A percentile compares a stretch with the other conserved stretches of the same genome.
Evolutionary conservation across 2,888 invertebrate genomes (phyloP).

Genomic region (Eurytoma californica): DNA sequence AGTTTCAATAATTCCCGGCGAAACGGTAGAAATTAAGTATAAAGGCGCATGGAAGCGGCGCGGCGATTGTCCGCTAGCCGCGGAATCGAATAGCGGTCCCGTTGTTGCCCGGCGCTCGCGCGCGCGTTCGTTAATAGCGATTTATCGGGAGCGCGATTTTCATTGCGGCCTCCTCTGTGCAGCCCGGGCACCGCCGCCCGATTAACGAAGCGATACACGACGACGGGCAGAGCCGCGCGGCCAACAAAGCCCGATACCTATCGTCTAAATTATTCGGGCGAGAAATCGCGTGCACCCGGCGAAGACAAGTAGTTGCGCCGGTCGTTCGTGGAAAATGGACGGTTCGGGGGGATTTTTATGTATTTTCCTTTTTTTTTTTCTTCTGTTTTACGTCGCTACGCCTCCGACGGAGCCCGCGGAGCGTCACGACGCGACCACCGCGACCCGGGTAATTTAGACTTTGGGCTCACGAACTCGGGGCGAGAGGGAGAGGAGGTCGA

Average conservation of each 20-base stretch:
- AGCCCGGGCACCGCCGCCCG: constrained; percentile 9
- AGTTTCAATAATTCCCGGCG: constrained; percentile 51
- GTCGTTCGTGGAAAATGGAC: constrained; percentile 26
- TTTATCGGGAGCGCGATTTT: constrained; percentile 56
- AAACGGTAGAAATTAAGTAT: constrained; percentile 16
- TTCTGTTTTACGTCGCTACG: not conserved
- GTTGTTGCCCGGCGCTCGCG: constrained; percentile 4
- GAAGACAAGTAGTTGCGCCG: constrained; percentile 37
- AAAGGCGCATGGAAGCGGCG: not conserved
- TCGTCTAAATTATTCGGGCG: constrained; percentile 57
- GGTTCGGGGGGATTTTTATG: not conserved
- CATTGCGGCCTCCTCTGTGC: constrained; percentile 42
- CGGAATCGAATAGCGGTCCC: constrained; percentile 52
- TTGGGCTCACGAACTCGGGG: constrained; percentile 52
- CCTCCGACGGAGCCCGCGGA: constrained; percentile 22
- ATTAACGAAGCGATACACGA: constrained; percentile 55
- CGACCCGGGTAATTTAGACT: constrained; percentile 58
- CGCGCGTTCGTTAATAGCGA: constrained; percentile 56
- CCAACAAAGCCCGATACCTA: constrained; percentile 55
- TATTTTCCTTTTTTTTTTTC: not conserved
- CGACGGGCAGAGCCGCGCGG: constrained; percentile 14
- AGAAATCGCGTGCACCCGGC: constrained; percentile 26
- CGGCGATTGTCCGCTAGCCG: constrained; percentile 33
- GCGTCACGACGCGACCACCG: constrained; percentile 55
- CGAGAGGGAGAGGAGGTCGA: constrained; percentile 26